Percentiles rank a stretch among this genome's conserved stretches.
phyloP scores from a whole-genome alignment of 1,140 invertebrate genomes.

The Neuroterus valhalla region DNA sequence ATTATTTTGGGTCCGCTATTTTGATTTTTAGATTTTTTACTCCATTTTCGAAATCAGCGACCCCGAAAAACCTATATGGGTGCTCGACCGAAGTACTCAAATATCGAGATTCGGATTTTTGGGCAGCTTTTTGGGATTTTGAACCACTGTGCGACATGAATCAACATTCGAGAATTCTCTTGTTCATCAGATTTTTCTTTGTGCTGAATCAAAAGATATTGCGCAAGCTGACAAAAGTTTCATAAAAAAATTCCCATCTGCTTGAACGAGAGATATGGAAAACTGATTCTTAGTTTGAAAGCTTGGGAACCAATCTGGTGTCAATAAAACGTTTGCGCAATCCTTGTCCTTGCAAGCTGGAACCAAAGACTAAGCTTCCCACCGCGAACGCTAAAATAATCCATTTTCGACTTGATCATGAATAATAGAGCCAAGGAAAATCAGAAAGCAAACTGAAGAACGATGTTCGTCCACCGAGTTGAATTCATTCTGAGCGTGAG shows the following conservation, averaged over 20 bases:
- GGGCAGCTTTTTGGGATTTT: too few species aligned
- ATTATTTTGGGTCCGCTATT: too few species aligned
- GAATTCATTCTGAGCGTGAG: neutral
- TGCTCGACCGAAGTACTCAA: too few species aligned
- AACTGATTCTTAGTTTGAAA: neutral
- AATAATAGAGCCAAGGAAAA: neutral
- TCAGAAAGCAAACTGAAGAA: neutral
- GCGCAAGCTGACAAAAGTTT: neutral
- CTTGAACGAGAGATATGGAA: neutral
- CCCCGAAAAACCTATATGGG: too few species aligned
- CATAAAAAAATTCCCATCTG: neutral
- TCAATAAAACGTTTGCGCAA: slow-evolving; percentile 20
- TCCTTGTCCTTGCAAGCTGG: neutral
- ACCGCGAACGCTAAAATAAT: slow-evolving; percentile 15
- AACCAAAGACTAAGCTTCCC: neutral
- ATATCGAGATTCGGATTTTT: too few species aligned
- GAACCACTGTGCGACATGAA: too few species aligned
- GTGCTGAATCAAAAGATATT: too few species aligned
- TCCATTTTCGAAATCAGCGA: too few species aligned
- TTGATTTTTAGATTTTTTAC: too few species aligned
- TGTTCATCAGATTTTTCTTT: too few species aligned
- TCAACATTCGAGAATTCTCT: too few species aligned
- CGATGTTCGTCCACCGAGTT: slow-evolving; percentile 11
- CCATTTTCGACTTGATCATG: slow-evolving; percentile 17
- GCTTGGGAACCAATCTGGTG: slow-evolving; percentile 6